These are phyloP conservation scores for Petrophora chlorosata DNA, from an alignment of 2,888 invertebrate species.

Conservation along the genomic window DNA sequence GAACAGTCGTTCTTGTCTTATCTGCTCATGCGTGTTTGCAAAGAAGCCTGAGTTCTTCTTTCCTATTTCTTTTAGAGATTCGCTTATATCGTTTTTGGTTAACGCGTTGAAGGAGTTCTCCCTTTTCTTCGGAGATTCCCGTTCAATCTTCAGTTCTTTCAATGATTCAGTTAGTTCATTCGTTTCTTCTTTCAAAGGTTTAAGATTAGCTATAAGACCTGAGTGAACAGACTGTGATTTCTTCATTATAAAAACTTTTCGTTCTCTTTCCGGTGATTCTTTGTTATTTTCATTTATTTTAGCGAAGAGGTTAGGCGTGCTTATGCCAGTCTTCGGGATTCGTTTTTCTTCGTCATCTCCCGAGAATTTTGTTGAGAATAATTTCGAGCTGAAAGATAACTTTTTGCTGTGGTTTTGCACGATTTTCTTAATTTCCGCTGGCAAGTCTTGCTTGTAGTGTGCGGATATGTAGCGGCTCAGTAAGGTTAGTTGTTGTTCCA, in stretches of 20 bases:
- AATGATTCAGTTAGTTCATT: slow-evolving; percentile 31
- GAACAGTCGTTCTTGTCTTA: slow-evolving; percentile 85
- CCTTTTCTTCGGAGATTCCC: background rate
- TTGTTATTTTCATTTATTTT: slow-evolving; percentile 54
- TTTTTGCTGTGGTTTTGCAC: slow-evolving; percentile 84
- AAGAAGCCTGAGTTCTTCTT: slow-evolving; percentile 79
- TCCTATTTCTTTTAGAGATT: slow-evolving; percentile 52
- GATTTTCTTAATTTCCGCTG: slow-evolving; percentile 89
- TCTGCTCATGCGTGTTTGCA: slow-evolving; percentile 87
- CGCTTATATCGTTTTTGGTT: slow-evolving; percentile 61
- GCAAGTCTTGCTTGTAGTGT: slow-evolving; percentile 87
- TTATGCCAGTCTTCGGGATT: slow-evolving; percentile 63
- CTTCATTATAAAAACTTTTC: slow-evolving; percentile 65
- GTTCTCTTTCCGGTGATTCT: slow-evolving; percentile 56
- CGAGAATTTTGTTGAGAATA: slow-evolving; percentile 68
- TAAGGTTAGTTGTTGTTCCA: slow-evolving; percentile 89
- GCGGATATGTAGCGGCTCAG: slow-evolving; percentile 89
- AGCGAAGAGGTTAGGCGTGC: slow-evolving; percentile 73
- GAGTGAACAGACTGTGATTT: slow-evolving; percentile 77
- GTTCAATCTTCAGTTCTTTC: slow-evolving; percentile 36
- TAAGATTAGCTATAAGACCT: slow-evolving; percentile 66
- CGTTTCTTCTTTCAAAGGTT: slow-evolving; percentile 49
- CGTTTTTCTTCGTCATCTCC: slow-evolving; percentile 67
- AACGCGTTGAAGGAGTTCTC: slow-evolving; percentile 4
- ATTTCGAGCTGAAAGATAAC: slow-evolving; percentile 71